A percentile compares a stretch with the other conserved stretches of the same genome.
Evolutionary conservation across 2,113 vertebrate genomes (phyloP).

Genomic region (Melanocharis versteri): DNA sequence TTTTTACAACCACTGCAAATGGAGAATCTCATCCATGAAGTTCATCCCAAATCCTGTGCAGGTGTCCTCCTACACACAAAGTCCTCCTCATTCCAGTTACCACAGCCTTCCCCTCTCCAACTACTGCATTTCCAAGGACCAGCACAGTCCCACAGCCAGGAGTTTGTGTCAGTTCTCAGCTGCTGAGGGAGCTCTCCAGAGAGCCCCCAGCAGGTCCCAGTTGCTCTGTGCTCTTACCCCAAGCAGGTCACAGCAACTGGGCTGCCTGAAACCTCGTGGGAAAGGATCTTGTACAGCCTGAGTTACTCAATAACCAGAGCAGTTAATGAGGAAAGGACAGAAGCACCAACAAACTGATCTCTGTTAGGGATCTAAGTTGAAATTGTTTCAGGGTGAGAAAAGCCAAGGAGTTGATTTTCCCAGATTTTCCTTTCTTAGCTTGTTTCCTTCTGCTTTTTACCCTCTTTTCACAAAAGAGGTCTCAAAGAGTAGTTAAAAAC

Average conservation of each 20-base stretch:
- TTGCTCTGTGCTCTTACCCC: background rate
- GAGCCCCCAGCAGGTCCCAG: background rate
- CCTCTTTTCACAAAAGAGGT: background rate
- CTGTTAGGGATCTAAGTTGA: background rate
- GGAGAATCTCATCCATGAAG: background rate
- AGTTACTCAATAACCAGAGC: constrained; percentile 25
- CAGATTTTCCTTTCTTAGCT: background rate
- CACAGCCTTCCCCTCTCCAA: background rate
- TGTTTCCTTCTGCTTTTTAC: background rate
- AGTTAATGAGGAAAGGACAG: background rate
- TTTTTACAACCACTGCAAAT: background rate
- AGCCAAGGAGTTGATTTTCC: background rate
- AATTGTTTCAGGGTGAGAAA: background rate
- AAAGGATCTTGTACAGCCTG: background rate
- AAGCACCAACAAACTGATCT: background rate
- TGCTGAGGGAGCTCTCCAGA: background rate
- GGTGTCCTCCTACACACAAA: background rate
- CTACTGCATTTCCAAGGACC: background rate
- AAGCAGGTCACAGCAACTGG: background rate
- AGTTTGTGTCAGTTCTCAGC: background rate
- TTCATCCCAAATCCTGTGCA: background rate
- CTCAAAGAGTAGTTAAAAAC: background rate
- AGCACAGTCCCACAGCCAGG: background rate
- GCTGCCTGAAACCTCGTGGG: background rate
- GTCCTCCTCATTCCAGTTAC: background rate